A percentile compares a stretch with the other conserved stretches of the same genome.
These are phyloP conservation scores for Latheticus oryzae DNA, from an alignment of 2,888 invertebrate species.

Conservation along the genomic window DNA sequence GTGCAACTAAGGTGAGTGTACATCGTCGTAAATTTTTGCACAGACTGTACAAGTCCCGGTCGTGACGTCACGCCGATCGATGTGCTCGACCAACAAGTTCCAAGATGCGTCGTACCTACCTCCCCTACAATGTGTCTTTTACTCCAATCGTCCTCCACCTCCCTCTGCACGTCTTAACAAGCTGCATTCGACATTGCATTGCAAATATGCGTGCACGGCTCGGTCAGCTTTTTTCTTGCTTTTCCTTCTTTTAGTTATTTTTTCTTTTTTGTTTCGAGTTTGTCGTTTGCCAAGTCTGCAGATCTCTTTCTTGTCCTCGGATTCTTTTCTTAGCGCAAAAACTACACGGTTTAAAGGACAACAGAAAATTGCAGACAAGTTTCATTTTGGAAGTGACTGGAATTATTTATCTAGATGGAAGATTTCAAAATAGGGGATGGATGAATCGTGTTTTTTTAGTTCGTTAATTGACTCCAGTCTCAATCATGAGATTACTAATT, in stretches of 20 bases:
- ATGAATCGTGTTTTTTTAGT: too few relatives aligned
- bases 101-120: conserved; percentile 23
- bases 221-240: conserved; percentile 12
- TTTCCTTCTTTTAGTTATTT: too few relatives aligned
- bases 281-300: conserved; percentile 33
- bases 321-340: conserved; percentile 33
- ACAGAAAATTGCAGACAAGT: conserved; percentile 25
- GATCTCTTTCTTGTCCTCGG: conserved; percentile 24
- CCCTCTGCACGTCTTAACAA: conserved; percentile 15
- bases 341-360: conserved; percentile 19
- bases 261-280: too few relatives aligned
- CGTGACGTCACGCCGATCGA: conserved; percentile 43
- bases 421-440: too few relatives aligned
- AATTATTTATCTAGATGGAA: too few relatives aligned
- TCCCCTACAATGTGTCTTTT: conserved; percentile 15
- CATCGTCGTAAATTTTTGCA: conserved; percentile 30
- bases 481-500: too few relatives aligned
- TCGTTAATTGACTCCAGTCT: too few relatives aligned
- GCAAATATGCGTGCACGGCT: conserved; percentile 27
- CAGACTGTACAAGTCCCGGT: conserved; percentile 35
- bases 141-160: conserved; percentile 16
- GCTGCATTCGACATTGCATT: conserved; percentile 26
- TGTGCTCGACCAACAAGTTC: conserved; percentile 38
- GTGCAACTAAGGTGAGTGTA: conserved; percentile 38
- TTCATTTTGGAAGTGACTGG: conserved; percentile 16